Base-by-base conservation (phyloP, 1,140 invertebrate species). In the Brachionus rubens region DNA sequence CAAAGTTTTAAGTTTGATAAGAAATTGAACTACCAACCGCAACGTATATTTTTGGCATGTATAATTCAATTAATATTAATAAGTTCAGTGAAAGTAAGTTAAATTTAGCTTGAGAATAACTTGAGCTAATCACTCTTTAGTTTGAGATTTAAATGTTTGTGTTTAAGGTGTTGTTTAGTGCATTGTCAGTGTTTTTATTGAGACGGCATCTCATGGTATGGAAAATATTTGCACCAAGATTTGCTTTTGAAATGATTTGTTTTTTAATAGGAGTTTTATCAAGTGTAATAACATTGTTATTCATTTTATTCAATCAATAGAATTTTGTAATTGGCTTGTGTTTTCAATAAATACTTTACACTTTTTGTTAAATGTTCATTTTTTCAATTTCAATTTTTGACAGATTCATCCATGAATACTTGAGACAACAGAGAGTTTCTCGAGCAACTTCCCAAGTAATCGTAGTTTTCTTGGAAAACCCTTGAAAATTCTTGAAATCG, bases 201-300 rank as follows among this genome's bases (percentile, higher is more conserved):
- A 26, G 43, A 50, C 47, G 75, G 36, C 75, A 76, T 47, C 21
- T 76, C 19, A 76, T 76, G 75, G 48, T 76, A 47, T 76, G 75
- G 75, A 76, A 76, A 67, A 76, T 76, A 19, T 76, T 76, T 30
- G 28, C 56, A 26, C 75, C 75, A 19, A 43, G 56, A 16, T 76
- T 76, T 52, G 26, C 65, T 28, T 62, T 76, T 40, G 48, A 75
- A 54, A 3, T 50, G 2, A 14, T 72, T 0, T 21, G 21, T 9
- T 21, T 72, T 1, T 2, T 68, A 12, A 59, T 33, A n/a, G 26
- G 30, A 33, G 2, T 65, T n/a, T 19, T 40, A 7, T 40, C 16
- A 59, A 40, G 5, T 40, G 1, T 48, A 1, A 48, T 21, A n/a
- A 1, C 3, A n/a, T 48, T 48, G 12, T 48, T 48, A 16, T 30